Evolutionary conservation across 2,797 vertebrate genomes (phyloP), one percentile per base, ranked within the genome.

Genomic region (Euthynnus affinis): DNA sequence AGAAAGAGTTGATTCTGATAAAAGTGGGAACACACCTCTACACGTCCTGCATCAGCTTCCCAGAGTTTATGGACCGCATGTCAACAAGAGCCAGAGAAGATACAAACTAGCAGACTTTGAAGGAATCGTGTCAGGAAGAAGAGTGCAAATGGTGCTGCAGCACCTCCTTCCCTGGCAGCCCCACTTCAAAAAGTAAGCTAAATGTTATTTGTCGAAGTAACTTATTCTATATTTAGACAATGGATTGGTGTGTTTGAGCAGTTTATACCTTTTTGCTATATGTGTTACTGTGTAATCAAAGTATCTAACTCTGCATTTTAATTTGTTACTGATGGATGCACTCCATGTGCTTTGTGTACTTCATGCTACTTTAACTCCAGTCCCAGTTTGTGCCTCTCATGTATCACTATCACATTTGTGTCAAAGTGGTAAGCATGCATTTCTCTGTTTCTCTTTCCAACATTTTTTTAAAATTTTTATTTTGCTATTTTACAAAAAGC

Each of bases 171-270:
- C 84, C 86, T 89, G 85, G 87, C 80, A 87, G 82, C 91, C 90
- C 88, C 88, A 84, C 91, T 90, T 90, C 81, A 91, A 84, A 84
- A 92, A 82, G 92, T 93, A 82, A 91, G 90, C 12, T 62, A 5
- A 13, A 23, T 20, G 9, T 32, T 58, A 42, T 42, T 62, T 48
- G 46, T 60, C 72, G 5, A 48, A 18, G 17, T 77, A 6, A 14
- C 2, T 22, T 59, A 12, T 42, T 60, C 51, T 48, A 49, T 4
- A 66, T 85, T 74, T 44, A 20, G 2, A 42, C 3, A 7, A 7
- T 69, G 13, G 15, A 78, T 71, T 65, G 9, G 74, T 67, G 40
- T 27, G 17, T 18, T 0, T 56, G 17, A 68, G 7, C 12, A 44
- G 22, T 51, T 51, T 25, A 5, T 40, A 62, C 14, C 25, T 17